Conservation (phyloP, 1,140 invertebrate genomes). For the Bradysia coprophila region DNA sequence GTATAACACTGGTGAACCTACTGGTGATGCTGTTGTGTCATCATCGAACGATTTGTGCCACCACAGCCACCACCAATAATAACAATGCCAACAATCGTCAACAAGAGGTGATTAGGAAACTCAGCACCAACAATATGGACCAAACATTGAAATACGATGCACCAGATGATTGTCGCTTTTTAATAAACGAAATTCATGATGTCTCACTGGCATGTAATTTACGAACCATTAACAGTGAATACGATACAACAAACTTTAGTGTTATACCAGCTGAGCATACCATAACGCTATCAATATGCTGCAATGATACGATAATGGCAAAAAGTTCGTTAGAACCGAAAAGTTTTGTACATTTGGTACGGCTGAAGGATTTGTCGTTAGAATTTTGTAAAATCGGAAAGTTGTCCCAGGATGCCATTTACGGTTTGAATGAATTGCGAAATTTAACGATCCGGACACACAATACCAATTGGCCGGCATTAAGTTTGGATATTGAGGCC, state of each 20-base stretch:
- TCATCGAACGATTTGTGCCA: too few species aligned
- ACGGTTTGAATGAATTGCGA: conserved; percentile 51
- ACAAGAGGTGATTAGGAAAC: neutral
- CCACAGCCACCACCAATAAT: too few species aligned
- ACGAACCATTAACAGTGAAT: conserved; percentile 59
- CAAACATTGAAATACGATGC: conserved; percentile 41
- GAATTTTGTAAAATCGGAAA: conserved; percentile 69
- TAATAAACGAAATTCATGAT: conserved; percentile 30
- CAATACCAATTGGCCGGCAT: conserved; percentile 56
- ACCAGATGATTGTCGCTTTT: conserved; percentile 50
- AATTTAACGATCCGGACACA: conserved; percentile 65
- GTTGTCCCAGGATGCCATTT: conserved; percentile 52
- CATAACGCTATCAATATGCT: conserved; percentile 55
- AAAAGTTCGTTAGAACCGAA: conserved; percentile 51
- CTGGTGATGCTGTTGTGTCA: too few species aligned
- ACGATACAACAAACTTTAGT: conserved; percentile 73
- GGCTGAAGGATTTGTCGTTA: conserved; percentile 56
- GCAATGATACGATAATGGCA: conserved; percentile 53
- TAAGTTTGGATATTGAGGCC: conserved; percentile 55
- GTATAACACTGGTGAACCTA: too few species aligned
- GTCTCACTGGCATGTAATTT: conserved; percentile 62
- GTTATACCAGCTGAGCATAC: conserved; percentile 70
- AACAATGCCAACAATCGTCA: too few species aligned
- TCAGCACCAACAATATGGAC: neutral
- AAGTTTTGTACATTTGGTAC: conserved; percentile 58